A percentile compares a stretch with the other conserved stretches of the same genome.
Conservation (phyloP, 2,113 vertebrate species). For the Struthio camelus region DNA sequence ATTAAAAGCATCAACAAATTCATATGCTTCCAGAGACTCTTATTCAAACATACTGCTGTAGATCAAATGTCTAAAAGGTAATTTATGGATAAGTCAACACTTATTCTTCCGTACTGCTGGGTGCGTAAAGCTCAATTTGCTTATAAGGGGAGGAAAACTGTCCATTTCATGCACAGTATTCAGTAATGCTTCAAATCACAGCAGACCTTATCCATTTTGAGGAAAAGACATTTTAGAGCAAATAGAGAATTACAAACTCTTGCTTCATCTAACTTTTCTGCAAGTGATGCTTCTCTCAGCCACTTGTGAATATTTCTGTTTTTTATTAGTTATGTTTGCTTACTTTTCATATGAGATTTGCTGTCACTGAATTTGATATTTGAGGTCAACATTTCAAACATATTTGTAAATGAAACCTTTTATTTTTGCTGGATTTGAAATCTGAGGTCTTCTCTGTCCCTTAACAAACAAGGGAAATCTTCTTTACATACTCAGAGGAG, state of each 20-base stretch:
- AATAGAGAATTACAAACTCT: background rate
- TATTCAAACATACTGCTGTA: background rate
- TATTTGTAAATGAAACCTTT: background rate
- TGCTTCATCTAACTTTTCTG: background rate
- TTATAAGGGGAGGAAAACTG: slow-evolving; percentile 18
- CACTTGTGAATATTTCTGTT: background rate
- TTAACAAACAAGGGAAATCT: background rate
- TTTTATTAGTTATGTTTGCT: background rate
- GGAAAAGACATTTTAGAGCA: slow-evolving; percentile 5
- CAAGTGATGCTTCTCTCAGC: background rate
- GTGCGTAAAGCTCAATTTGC: background rate
- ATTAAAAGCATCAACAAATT: background rate
- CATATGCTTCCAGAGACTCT: background rate
- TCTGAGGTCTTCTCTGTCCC: background rate
- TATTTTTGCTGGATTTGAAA: slow-evolving; percentile 5
- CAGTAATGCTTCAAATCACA: slow-evolving; percentile 25
- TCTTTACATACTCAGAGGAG: background rate
- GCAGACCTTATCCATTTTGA: background rate
- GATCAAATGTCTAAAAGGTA: slow-evolving; percentile 12
- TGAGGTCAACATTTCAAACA: background rate
- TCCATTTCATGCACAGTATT: slow-evolving; percentile 4
- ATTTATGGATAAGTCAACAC: slow-evolving; percentile 32
- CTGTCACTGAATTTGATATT: background rate
- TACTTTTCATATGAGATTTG: background rate
- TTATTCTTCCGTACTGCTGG: slow-evolving; percentile 2